These are phyloP conservation scores for Phocoena sinus DNA, from an alignment of 2,113 vertebrate species.

Conservation along the genomic window DNA sequence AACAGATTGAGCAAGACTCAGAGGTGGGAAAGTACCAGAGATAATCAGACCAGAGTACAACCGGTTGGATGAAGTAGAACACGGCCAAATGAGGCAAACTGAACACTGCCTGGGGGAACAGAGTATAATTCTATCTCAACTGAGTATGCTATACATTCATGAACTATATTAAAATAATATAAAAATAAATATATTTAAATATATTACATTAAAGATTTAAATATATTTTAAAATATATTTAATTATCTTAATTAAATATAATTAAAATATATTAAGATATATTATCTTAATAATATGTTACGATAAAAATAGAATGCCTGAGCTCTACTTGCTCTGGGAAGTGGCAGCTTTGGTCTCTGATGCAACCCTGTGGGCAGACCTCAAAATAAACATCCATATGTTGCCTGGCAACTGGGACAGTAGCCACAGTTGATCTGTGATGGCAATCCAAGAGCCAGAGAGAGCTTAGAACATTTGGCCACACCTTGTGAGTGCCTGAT, in stretches of 20 bases:
- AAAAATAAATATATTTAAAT: too few relatives aligned
- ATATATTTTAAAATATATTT: too few relatives aligned
- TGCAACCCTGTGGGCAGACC: background rate
- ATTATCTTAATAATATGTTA: background rate
- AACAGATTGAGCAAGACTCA: background rate
- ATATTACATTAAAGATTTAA: too few relatives aligned
- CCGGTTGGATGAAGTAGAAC: background rate
- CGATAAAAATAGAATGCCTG: conserved; percentile 15
- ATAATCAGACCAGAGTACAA: background rate
- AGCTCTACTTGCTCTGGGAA: background rate
- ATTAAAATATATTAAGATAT: too few relatives aligned
- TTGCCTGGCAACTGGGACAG: conserved; percentile 70
- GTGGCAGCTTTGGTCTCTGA: conserved; percentile 24
- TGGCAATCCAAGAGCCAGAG: background rate
- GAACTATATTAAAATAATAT: background rate
- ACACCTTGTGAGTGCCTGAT: background rate
- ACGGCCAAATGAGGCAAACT: background rate
- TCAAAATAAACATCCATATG: conserved; percentile 71
- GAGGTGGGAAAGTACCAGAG: background rate
- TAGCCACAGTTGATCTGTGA: conserved; percentile 15
- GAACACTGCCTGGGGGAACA: background rate
- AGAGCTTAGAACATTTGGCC: fast-evolving
- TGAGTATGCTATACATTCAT: background rate
- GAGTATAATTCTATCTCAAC: background rate
- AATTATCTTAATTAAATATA: too few relatives aligned